A percentile compares a stretch with the other conserved stretches of the same genome.
Evolutionary conservation across 2,113 vertebrate genomes (phyloP).

Genomic region (Lophotis ruficrista): DNA sequence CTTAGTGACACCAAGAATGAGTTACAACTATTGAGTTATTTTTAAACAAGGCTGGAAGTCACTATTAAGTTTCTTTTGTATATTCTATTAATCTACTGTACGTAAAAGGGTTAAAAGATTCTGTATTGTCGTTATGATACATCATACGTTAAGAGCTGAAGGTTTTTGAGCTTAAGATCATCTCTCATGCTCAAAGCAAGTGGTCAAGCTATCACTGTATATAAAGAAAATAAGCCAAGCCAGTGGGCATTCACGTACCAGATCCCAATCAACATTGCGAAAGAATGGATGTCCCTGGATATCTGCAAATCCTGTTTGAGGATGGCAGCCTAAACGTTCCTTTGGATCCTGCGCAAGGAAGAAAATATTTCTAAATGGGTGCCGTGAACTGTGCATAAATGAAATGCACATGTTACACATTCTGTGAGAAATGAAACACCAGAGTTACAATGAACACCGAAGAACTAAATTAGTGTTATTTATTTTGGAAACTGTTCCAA

Average conservation of each 20-base stretch:
- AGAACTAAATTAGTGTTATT: neutral
- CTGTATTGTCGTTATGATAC: neutral
- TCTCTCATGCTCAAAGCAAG: neutral
- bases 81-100: neutral
- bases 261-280: conserved; percentile 96
- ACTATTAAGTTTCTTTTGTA: neutral
- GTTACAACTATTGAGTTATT: neutral
- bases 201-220: neutral
- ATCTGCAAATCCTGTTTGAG: conserved; percentile 97
- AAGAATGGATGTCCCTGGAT: conserved; percentile 98
- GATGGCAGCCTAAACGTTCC: conserved; percentile 96
- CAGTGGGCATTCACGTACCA: conserved; percentile 79
- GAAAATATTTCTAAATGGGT: neutral
- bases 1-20: neutral
- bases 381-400: neutral
- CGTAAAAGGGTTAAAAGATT: neutral
- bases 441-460: neutral
- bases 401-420: neutral
- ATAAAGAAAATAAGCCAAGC: neutral
- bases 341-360: conserved; percentile 86
- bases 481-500: neutral
- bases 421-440: neutral
- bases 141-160: neutral
- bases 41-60: neutral
- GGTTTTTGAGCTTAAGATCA: neutral